These are phyloP conservation scores for Gryon sp. DNA, from an alignment of 1,140 invertebrate species.

Conservation along the genomic window DNA sequence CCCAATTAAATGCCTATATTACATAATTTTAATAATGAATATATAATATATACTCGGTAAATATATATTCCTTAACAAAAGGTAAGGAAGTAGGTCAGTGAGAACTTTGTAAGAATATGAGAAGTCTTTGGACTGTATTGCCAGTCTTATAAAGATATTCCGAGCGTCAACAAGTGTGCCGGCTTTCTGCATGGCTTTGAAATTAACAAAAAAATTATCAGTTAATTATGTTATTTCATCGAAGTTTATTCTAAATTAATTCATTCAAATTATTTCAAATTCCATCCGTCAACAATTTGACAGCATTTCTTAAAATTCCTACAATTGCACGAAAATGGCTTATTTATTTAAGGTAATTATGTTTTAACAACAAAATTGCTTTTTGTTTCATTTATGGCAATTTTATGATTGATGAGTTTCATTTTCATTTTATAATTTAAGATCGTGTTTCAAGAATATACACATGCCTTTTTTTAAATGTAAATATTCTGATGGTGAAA, in stretches of 20 bases:
- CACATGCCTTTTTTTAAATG: too few relatives aligned
- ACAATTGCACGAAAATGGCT: slow-evolving; percentile 26
- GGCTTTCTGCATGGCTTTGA: slow-evolving; percentile 53
- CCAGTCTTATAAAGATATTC: slow-evolving; percentile 79
- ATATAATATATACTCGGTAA: slow-evolving; percentile 14
- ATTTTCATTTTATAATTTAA: too few relatives aligned
- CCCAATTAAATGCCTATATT: too few relatives aligned
- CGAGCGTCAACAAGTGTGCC: slow-evolving; percentile 78
- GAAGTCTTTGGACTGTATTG: slow-evolving; percentile 71
- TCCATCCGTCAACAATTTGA: neutral
- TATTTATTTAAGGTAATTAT: slow-evolving; percentile 45
- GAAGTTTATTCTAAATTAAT: slow-evolving; percentile 1
- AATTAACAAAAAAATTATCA: slow-evolving; percentile 22
- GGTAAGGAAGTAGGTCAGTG: slow-evolving; percentile 73
- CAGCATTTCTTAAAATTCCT: too few relatives aligned
- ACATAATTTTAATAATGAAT: neutral
- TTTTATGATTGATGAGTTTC: neutral
- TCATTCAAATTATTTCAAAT: neutral
- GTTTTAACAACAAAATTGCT: neutral
- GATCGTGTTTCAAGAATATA: too few relatives aligned
- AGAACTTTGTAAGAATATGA: slow-evolving; percentile 71
- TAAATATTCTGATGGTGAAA: too few relatives aligned
- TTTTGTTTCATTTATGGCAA: neutral
- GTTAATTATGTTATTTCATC: slow-evolving; percentile 29
- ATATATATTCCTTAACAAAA: slow-evolving; percentile 54